Base-by-base conservation (phyloP, 2,113 vertebrate genomes). In the Calyptomena viridis region DNA sequence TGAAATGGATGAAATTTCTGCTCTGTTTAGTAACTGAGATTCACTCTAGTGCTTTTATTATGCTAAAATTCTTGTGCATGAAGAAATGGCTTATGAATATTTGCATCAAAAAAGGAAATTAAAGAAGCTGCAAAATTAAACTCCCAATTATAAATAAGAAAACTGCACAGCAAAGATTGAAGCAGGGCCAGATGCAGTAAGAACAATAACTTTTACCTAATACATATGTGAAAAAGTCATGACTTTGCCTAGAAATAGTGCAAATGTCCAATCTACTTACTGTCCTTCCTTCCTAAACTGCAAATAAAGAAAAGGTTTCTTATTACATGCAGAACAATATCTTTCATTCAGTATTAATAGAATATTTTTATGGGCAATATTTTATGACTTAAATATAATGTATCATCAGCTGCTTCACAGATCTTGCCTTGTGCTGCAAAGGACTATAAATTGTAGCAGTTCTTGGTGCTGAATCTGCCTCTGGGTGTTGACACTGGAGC, bases 81-180 rank as follows among this genome's bases (percentile, higher is more conserved):
- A 35, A 94, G 93, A 96, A 94, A 64, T 81, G 86, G 71, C 92
- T 94, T 76, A 95, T 77, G 56, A 52, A 72, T 86, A 96, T 96
- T 94, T 96, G 94, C 72, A 96, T 95, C 78, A 93, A 95, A 96
- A 95, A 97, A 91, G 66, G 35, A 89, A 94, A 95, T 89, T 66
- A 85, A 69, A 90, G 94, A 89, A 94, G 78, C 82, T 90, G 30
- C n/a, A 96, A 96, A 97, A 94, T 97, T 87, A 94, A 96, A 88
- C 46, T 64, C 55, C 31, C 28, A 37, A 52, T 95, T 95, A 59
- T 90, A 94, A 94, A 78, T 76, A 84, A 42, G 56, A 73, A 79
- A 67, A 92, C 21, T n/a, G 23, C 21, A 44, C 27, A 81, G 40
- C 12, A 84, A 50, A 82, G 18, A 9, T 15, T 72, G 69, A 44